Conservation (phyloP, 2,797 vertebrate species). For the Malurus splendens region DNA sequence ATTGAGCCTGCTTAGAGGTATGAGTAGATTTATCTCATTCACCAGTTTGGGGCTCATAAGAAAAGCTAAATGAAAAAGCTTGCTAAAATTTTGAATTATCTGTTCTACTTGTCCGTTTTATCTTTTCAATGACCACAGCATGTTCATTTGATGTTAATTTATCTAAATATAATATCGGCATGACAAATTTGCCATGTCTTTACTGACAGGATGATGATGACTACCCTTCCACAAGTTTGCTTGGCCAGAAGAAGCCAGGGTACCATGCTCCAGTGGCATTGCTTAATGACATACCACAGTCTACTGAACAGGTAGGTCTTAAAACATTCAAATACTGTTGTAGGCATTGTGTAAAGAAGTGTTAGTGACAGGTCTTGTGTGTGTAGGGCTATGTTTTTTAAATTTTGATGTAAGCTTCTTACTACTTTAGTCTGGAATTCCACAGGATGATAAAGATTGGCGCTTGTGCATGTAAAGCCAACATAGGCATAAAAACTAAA, state of each 20-base stretch:
- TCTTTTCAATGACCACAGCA: neutral
- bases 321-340: neutral
- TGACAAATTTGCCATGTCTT: neutral
- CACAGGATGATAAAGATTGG: neutral
- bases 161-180: neutral
- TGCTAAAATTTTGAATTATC: neutral
- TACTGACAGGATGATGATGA: conserved; percentile 90
- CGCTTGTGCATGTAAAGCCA: neutral
- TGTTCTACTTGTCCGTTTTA: neutral
- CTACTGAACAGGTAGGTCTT: conserved; percentile 86
- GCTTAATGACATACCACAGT: conserved; percentile 96
- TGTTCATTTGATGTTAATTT: neutral
- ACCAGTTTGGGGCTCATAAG: neutral
- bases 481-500: neutral
- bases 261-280: conserved; percentile 96
- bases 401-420: neutral
- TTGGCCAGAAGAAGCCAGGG: conserved; percentile 95
- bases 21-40: neutral
- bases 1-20: neutral
- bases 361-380: neutral
- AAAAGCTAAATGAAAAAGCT: neutral
- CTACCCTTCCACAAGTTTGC: conserved; percentile 86
- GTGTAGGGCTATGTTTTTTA: neutral
- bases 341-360: neutral
- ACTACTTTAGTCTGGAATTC: neutral